Evolutionary conservation across 2,797 vertebrate species (phyloP).

Genomic region (Arnoldichthys spilopterus): DNA sequence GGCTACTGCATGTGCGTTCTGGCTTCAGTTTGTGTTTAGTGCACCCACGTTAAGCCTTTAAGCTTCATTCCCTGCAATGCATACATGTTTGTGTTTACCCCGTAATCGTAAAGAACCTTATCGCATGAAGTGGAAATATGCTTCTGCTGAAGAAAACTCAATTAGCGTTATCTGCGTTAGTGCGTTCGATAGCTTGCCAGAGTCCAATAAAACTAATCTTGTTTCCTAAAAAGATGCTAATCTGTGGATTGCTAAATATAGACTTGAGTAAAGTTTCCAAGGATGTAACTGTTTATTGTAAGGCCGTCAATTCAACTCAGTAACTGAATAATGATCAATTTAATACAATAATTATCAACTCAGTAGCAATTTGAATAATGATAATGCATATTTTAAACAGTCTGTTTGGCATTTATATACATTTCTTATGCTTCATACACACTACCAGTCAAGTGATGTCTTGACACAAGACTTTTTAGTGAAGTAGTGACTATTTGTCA

Average conservation of each 20-base stretch:
- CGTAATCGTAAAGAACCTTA: constrained; percentile 2
- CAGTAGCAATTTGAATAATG: too few species aligned
- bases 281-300: background rate
- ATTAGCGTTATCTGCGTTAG: background rate
- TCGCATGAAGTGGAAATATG: background rate
- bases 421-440: too few species aligned
- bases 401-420: too few species aligned
- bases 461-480: too few species aligned
- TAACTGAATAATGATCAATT: too few species aligned
- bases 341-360: too few species aligned
- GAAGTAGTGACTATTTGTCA: too few species aligned
- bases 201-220: background rate
- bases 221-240: background rate
- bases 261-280: background rate
- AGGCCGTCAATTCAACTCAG: too few species aligned
- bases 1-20: background rate
- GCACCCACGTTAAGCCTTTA: background rate
- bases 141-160: constrained; percentile 5
- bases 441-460: too few species aligned
- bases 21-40: background rate
- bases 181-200: background rate
- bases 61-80: background rate
- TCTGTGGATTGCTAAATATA: background rate
- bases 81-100: constrained; percentile 11
- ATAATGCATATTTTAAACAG: too few species aligned